Evolutionary conservation across 2,888 invertebrate genomes (phyloP).

Genomic region (Sphaerolaimus hirsutus): DNA sequence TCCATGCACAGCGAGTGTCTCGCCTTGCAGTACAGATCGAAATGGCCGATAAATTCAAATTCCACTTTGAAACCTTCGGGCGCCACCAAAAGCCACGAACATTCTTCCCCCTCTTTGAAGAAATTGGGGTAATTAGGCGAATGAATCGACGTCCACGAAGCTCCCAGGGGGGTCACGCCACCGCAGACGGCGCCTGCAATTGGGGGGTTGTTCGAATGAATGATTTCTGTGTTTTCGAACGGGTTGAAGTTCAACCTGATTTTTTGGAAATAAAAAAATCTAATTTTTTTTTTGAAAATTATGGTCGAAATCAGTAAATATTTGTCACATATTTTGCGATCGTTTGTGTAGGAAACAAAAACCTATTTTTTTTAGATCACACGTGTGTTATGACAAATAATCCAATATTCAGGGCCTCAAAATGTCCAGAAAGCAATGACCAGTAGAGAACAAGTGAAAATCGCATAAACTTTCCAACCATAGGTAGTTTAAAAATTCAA

Average conservation of each 20-base stretch:
- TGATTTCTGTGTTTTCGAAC: neutral
- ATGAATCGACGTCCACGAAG: constrained; percentile 14
- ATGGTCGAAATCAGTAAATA: neutral
- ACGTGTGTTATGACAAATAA: no score
- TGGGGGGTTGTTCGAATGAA: neutral
- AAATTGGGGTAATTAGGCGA: constrained; percentile 21
- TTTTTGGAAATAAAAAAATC: neutral
- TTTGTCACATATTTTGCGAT: neutral
- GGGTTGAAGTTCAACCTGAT: neutral
- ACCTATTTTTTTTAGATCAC: neutral
- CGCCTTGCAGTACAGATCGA: constrained; percentile 26
- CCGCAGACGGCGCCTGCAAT: constrained; percentile 18
- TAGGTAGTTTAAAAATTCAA: no score
- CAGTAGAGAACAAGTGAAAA: no score
- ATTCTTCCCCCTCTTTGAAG: constrained; percentile 24
- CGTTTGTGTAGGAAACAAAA: neutral
- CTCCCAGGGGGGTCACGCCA: constrained; percentile 10
- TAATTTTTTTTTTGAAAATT: neutral
- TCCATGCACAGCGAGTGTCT: constrained; percentile 25
- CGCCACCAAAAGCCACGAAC: constrained; percentile 22
- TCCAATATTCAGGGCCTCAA: no score
- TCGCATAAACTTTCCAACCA: no score
- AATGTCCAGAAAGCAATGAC: no score
- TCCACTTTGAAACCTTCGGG: constrained; percentile 21
- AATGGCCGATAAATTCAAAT: constrained; percentile 21